Conservation (phyloP, 2,888 invertebrate genomes). For the Drosophila phalerata region DNA sequence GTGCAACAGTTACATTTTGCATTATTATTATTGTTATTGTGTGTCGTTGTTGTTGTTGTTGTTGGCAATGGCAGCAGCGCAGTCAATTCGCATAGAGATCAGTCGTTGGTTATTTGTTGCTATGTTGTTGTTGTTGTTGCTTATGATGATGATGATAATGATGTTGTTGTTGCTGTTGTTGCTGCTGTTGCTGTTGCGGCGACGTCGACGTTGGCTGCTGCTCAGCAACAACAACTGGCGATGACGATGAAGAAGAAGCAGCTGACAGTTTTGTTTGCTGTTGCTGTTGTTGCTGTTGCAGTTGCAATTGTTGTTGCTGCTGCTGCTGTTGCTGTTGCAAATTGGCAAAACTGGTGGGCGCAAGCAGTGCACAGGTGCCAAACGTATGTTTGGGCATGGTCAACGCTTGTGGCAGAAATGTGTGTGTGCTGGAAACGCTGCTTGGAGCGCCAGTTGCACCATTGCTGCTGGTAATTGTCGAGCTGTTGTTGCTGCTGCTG, state of each 20-base stretch:
- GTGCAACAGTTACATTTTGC: conserved; percentile 22
- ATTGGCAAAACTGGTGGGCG: conserved; percentile 78
- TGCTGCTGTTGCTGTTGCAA: conserved; percentile 58
- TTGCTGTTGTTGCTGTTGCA: conserved; percentile 9
- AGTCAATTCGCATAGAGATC: conserved; percentile 84
- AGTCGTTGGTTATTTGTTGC: conserved; percentile 77
- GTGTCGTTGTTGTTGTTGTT: conserved; percentile 24
- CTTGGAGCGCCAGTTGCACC: conserved; percentile 42
- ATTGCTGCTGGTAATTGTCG: conserved; percentile 54
- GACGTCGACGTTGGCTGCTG: conserved; percentile 27
- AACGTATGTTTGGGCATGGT: conserved; percentile 83
- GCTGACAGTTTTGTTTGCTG: conserved; percentile 20
- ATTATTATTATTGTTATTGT: conserved; percentile 17
- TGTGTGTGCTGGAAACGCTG: conserved; percentile 55
- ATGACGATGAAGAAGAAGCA: conserved; percentile 24
- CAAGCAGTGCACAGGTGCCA: conserved; percentile 83
- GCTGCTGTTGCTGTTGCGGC: conserved; percentile 20
- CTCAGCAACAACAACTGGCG: conserved; percentile 20
- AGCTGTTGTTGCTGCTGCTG: conserved; percentile 19
- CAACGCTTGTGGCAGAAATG: conserved; percentile 59
- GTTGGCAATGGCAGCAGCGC: conserved; percentile 68
- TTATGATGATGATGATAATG: conserved; percentile 48
- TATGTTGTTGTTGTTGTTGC: conserved; percentile 50
- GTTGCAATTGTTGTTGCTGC: conserved; percentile 39
- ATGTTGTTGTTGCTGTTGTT: conserved; percentile 20